These are phyloP conservation scores for Gortyna flavago DNA, from an alignment of 2,888 invertebrate species.

Conservation along the genomic window DNA sequence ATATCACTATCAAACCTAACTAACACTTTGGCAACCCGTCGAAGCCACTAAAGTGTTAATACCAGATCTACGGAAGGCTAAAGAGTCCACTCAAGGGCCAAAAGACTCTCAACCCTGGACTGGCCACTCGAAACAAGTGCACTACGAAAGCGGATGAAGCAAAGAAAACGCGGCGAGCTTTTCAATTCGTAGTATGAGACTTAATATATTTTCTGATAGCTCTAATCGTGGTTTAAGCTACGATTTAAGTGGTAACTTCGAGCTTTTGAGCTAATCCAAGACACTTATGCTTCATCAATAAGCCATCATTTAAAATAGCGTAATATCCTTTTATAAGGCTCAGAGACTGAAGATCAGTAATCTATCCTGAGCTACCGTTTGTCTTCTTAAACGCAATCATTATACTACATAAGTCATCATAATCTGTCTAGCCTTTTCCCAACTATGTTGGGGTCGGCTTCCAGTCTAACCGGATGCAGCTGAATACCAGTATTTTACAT, in stretches of 20 bases:
- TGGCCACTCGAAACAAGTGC: conserved; percentile 38
- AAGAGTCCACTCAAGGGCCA: conserved; percentile 21
- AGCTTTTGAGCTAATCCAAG: neutral
- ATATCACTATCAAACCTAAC: neutral
- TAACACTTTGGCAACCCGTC: conserved; percentile 17
- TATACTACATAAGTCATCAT: too few relatives aligned
- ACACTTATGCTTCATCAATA: neutral
- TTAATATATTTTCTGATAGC: conserved; percentile 6
- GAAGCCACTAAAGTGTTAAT: conserved; percentile 32
- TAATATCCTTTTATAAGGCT: too few relatives aligned
- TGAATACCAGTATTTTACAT: too few relatives aligned
- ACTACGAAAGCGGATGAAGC: conserved; percentile 49
- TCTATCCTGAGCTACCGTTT: too few relatives aligned
- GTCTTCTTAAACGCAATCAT: neutral
- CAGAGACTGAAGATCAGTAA: too few relatives aligned
- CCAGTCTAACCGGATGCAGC: too few relatives aligned
- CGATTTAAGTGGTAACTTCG: neutral
- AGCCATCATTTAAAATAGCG: too few relatives aligned
- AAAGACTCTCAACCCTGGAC: conserved; percentile 38
- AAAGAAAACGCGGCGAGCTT: conserved; percentile 20
- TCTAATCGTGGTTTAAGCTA: too few relatives aligned
- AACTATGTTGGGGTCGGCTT: too few relatives aligned
- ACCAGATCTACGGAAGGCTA: conserved; percentile 12
- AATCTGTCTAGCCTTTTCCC: too few relatives aligned
- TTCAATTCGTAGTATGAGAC: conserved; percentile 7